These are phyloP conservation scores for Drosophila pectinifera DNA, from an alignment of 1,140 invertebrate genomes.

Conservation along the genomic window DNA sequence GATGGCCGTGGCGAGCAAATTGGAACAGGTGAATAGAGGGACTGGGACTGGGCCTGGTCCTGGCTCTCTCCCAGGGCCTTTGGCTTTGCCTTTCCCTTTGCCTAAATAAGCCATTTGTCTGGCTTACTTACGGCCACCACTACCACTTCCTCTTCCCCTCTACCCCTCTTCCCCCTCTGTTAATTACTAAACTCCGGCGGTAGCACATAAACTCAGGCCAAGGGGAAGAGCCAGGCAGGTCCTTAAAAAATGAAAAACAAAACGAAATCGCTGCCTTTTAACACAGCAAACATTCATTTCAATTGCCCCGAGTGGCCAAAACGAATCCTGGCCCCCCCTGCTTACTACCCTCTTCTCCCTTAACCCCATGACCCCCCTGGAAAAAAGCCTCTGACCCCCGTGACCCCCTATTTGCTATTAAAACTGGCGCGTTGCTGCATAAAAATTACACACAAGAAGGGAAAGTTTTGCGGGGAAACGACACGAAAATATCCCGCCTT, in stretches of 20 bases:
- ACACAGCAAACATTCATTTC: conserved; percentile 79
- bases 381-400: not conserved
- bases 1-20: conserved; percentile 34
- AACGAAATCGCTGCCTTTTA: conserved; percentile 70
- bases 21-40: conserved; percentile 38
- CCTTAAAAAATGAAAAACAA: conserved; percentile 17
- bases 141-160: not conserved
- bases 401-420: conserved; percentile 26
- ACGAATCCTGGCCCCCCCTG: conserved; percentile 6
- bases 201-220: conserved; percentile 22
- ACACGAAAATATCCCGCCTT: conserved; percentile 12
- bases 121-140: conserved; percentile 47
- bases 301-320: conserved; percentile 66
- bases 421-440: conserved; percentile 53
- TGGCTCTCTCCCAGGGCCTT: not conserved
- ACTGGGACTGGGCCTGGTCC: no score
- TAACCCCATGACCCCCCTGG: not conserved
- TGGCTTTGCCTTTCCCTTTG: conserved; percentile 17
- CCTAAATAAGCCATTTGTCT: conserved; percentile 78
- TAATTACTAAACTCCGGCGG: conserved; percentile 44
- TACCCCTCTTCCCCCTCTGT: conserved; percentile 4
- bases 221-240: not conserved
- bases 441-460: conserved; percentile 34
- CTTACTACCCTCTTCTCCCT: not conserved
- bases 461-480: conserved; percentile 1